Evolutionary conservation across 1,140 invertebrate genomes (phyloP).

Genomic region (Microplitis demolitor): DNA sequence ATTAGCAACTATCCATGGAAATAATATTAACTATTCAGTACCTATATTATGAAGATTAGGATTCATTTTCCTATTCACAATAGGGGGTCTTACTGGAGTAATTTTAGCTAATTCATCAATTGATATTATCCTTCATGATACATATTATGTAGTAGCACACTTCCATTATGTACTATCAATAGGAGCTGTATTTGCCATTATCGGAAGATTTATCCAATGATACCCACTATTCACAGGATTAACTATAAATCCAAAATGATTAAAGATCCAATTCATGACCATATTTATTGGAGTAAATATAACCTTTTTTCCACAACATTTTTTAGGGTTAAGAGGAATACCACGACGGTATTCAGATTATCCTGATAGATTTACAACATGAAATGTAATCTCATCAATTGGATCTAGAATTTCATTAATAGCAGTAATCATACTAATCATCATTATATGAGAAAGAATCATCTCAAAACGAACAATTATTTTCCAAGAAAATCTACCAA

Average conservation of each 20-base stretch:
- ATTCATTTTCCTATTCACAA: constrained; percentile 74
- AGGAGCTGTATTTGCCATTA: constrained; percentile 74
- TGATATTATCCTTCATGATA: constrained; percentile 75
- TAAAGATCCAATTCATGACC: constrained; percentile 66
- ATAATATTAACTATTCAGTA: constrained; percentile 62
- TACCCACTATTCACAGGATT: constrained; percentile 68
- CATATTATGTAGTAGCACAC: constrained; percentile 78
- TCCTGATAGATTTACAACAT: constrained; percentile 67
- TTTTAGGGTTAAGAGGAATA: constrained; percentile 74
- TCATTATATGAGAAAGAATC: constrained; percentile 62
- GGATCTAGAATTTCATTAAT: constrained; percentile 66
- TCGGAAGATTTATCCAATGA: constrained; percentile 71
- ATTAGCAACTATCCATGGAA: constrained; percentile 65
- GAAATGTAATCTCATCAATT: constrained; percentile 71
- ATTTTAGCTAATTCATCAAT: constrained; percentile 73
- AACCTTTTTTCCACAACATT: constrained; percentile 80
- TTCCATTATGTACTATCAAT: constrained; percentile 75
- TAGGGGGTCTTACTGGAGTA: constrained; percentile 69
- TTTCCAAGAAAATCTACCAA: constrained; percentile 54
- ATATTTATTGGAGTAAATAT: constrained; percentile 74
- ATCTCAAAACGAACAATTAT: constrained; percentile 51
- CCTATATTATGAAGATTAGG: constrained; percentile 68
- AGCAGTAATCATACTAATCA: constrained; percentile 63
- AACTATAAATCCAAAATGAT: constrained; percentile 60
- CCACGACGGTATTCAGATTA: constrained; percentile 77